phyloP scores from a whole-genome alignment of 2,797 vertebrate genomes.

The Pseudomugil gertrudae region DNA sequence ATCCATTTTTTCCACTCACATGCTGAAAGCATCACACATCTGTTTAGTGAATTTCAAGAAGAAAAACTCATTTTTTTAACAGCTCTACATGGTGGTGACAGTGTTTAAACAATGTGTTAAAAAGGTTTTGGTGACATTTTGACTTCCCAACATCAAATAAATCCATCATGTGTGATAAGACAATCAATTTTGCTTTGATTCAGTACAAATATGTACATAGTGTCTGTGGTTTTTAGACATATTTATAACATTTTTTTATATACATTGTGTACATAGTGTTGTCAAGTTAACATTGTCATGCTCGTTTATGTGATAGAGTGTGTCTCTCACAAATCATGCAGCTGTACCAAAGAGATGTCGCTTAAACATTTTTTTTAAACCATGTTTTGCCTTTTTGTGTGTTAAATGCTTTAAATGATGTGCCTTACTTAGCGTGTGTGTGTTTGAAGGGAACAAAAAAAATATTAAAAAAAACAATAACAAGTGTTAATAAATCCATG shows the following conservation, averaged over 20 bases:
- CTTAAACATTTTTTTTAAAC: constrained; percentile 39
- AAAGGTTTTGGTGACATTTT: constrained; percentile 49
- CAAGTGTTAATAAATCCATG: constrained; percentile 59
- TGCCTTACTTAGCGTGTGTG: constrained; percentile 64
- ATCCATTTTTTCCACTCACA: constrained; percentile 26
- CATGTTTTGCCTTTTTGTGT: constrained; percentile 18
- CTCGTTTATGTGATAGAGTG: constrained; percentile 62
- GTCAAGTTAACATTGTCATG: constrained; percentile 76
- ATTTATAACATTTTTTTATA: constrained; percentile 86
- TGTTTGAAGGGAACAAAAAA: constrained; percentile 60
- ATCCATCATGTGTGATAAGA: constrained; percentile 47
- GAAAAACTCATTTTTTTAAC: constrained; percentile 6
- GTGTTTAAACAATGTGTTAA: constrained; percentile 24
- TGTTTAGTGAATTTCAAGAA: constrained; percentile 16
- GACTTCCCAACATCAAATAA: constrained; percentile 41
- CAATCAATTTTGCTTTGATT: constrained; percentile 51
- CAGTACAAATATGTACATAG: constrained; percentile 80
- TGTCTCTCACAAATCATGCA: constrained; percentile 76
- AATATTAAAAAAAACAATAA: constrained; percentile 28
- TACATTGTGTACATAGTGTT: constrained; percentile 85
- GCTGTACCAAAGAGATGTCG: constrained; percentile 79
- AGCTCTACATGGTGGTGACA: constrained; percentile 2
- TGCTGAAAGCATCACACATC: constrained; percentile 33
- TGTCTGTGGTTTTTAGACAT: constrained; percentile 85
- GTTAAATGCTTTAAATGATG: constrained; percentile 44